A percentile compares a stretch with the other conserved stretches of the same genome.
These are phyloP conservation scores for Umimayanthus chanpuru DNA, from an alignment of 92 coral and sea anemone species.

Conservation along the genomic window DNA sequence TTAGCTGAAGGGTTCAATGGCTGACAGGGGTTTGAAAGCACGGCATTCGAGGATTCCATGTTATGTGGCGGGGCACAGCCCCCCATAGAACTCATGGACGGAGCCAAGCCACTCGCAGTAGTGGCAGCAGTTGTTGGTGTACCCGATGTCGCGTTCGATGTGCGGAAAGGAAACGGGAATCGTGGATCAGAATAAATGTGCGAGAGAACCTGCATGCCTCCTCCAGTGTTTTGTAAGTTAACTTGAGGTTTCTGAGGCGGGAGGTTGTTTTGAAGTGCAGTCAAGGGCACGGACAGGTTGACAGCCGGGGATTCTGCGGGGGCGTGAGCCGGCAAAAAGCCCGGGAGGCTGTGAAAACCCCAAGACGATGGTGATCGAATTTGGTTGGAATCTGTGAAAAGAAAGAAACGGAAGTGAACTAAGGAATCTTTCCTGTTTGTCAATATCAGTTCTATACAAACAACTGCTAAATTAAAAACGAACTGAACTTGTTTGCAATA, in stretches of 20 bases:
- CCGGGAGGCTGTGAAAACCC: conserved; percentile 88
- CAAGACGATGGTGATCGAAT: conserved; percentile 86
- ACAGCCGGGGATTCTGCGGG: conserved; percentile 75
- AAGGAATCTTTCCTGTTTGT: conserved; percentile 42
- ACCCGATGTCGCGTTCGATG: conserved; percentile 71
- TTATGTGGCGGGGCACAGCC: conserved; percentile 61
- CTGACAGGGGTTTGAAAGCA: conserved; percentile 73
- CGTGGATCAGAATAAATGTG: conserved; percentile 89
- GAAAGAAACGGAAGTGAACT: conserved; percentile 44
- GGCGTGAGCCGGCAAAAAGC: conserved; percentile 81
- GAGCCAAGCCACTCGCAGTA: conserved; percentile 51
- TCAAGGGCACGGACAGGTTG: conserved; percentile 69
- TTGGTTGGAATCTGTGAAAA: conserved; percentile 79
- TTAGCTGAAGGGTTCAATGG: conserved; percentile 68
- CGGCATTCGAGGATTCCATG: conserved; percentile 66
- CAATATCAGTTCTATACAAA: conserved; percentile 35
- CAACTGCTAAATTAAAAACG: conserved; percentile 10
- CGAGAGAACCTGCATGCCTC: conserved; percentile 73
- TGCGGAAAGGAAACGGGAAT: conserved; percentile 82
- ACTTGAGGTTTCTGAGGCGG: conserved; percentile 78
- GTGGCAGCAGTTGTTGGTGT: conserved; percentile 69
- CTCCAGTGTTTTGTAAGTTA: conserved; percentile 78
- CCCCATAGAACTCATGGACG: conserved; percentile 67
- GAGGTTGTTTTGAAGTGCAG: conserved; percentile 74
- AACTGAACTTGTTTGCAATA: conserved; percentile 14